Percentiles rank a stretch among this genome's conserved stretches.
These are phyloP conservation scores for Dastarcus helophoroides DNA, from an alignment of 2,888 invertebrate species.

Conservation along the genomic window DNA sequence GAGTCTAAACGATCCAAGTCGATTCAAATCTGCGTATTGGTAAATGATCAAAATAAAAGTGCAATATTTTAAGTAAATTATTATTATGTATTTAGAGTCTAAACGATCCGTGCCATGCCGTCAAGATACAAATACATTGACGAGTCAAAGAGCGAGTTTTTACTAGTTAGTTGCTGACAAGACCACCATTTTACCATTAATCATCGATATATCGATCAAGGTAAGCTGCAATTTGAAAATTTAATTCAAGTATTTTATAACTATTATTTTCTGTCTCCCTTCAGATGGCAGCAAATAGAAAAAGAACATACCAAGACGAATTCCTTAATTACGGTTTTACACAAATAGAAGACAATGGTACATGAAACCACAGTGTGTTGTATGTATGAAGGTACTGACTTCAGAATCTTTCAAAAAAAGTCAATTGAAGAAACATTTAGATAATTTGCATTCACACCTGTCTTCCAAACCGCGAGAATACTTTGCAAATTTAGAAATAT, in stretches of 20 bases:
- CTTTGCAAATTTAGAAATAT: conserved; percentile 17
- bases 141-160: conserved; percentile 9
- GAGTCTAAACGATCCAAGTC: too few species aligned
- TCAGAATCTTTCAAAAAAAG: conserved; percentile 18
- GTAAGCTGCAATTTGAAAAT: conserved; percentile 16
- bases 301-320: conserved; percentile 15
- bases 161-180: conserved; percentile 13
- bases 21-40: too few species aligned
- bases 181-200: conserved; percentile 13
- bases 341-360: conserved; percentile 15
- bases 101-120: too few species aligned
- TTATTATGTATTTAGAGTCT: too few species aligned
- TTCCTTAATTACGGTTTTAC: conserved; percentile 15
- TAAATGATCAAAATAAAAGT: too few species aligned
- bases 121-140: background rate
- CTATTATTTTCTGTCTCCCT: conserved; percentile 15
- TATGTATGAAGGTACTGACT: conserved; percentile 17
- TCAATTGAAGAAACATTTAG: conserved; percentile 14
- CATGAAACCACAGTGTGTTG: conserved; percentile 14
- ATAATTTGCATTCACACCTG: conserved; percentile 14
- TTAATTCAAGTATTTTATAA: conserved; percentile 15
- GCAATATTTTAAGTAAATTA: too few species aligned
- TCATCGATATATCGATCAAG: conserved; percentile 16
- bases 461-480: conserved; percentile 18
- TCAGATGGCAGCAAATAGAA: conserved; percentile 16